Conservation (phyloP, 1,140 invertebrate genomes). For the Philopotamus ludificatus region DNA sequence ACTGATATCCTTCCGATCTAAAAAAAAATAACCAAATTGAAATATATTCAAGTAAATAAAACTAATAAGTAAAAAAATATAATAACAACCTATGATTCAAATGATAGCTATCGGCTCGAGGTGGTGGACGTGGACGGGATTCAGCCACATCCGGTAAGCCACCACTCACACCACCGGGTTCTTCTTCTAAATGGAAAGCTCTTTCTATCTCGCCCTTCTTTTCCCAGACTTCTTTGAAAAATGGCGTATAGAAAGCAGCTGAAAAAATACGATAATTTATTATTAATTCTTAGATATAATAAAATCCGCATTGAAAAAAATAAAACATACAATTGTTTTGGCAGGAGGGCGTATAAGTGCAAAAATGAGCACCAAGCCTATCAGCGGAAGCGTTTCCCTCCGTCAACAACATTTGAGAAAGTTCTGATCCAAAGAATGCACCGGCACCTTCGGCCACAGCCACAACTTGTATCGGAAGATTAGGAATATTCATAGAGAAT, state of each 20-base stretch:
- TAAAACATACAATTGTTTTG: constrained; percentile 75
- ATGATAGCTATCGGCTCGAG: constrained; percentile 71
- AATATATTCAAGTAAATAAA: not conserved
- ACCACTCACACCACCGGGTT: constrained; percentile 59
- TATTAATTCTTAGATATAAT: constrained; percentile 14
- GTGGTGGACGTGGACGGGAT: constrained; percentile 60
- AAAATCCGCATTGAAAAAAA: constrained; percentile 2
- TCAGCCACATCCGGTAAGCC: constrained; percentile 54
- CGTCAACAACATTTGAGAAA: constrained; percentile 86
- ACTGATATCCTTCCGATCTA: constrained; percentile 45
- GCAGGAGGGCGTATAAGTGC: constrained; percentile 78
- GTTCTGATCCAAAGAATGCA: constrained; percentile 87
- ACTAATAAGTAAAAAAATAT: not conserved
- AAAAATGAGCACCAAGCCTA: constrained; percentile 87
- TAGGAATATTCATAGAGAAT: constrained; percentile 91
- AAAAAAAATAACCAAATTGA: constrained; percentile 9
- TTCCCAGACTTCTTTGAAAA: constrained; percentile 95
- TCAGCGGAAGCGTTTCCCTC: constrained; percentile 93
- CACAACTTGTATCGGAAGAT: constrained; percentile 92
- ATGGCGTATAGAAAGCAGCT: constrained; percentile 94
- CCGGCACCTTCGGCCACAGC: constrained; percentile 85
- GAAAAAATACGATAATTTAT: constrained; percentile 44
- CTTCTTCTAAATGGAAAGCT: constrained; percentile 87
- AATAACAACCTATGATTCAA: constrained; percentile 59
- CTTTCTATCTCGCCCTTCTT: constrained; percentile 93